These are phyloP conservation scores for Cyanoramphus novaezelandiae DNA, from an alignment of 2,113 vertebrate genomes.

Conservation along the genomic window DNA sequence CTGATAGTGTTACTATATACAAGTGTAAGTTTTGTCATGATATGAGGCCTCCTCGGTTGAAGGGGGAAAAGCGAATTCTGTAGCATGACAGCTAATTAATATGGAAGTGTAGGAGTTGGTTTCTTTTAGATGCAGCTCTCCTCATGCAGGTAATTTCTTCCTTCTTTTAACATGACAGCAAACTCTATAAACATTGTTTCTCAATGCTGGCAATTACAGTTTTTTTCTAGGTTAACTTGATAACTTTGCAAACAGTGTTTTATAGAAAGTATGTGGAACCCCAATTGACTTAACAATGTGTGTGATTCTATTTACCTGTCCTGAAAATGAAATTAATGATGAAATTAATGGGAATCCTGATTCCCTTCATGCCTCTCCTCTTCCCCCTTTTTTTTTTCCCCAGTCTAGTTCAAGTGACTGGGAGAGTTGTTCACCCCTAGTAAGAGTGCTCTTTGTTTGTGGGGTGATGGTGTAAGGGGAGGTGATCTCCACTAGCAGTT, in stretches of 20 bases:
- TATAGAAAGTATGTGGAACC: not conserved
- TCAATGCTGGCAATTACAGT: not conserved
- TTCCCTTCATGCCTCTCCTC: not conserved
- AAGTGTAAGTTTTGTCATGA: not conserved
- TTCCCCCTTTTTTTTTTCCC: not conserved
- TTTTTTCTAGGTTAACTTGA: not conserved
- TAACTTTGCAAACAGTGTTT: not conserved
- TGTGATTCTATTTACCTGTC: not conserved
- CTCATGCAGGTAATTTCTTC: not conserved
- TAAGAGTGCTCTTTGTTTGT: not conserved
- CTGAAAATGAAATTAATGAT: not conserved
- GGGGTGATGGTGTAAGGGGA: not conserved
- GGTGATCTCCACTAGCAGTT: not conserved
- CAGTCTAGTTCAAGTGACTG: not conserved
- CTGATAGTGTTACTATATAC: not conserved
- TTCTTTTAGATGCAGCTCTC: not conserved
- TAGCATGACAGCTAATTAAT: not conserved
- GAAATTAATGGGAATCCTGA: not conserved
- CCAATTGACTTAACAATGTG: not conserved
- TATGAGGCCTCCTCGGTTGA: not conserved
- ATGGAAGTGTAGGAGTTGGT: not conserved
- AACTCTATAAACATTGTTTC: not conserved
- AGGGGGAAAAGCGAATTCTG: not conserved
- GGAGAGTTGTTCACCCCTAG: not conserved
- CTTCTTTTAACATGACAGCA: not conserved